Percentiles rank a stretch among this genome's conserved stretches.
These are phyloP conservation scores for Perca schrenkii DNA, from an alignment of 2,113 vertebrate species.

Conservation along the genomic window DNA sequence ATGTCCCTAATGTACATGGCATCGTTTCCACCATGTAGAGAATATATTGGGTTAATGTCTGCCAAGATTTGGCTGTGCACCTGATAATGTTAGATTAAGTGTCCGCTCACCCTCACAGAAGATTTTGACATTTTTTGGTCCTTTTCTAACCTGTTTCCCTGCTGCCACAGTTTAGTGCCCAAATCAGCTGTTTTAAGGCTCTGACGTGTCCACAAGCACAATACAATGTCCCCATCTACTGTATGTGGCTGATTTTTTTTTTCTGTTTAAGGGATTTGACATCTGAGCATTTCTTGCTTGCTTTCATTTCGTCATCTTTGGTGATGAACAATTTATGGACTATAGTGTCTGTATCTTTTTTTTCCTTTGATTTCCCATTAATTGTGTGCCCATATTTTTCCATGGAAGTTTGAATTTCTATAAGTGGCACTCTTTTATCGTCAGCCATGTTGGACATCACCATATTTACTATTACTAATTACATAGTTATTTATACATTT, in stretches of 20 bases:
- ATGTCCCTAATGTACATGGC: background rate
- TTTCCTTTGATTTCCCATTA: background rate
- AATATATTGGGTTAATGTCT: background rate
- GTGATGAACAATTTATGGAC: background rate
- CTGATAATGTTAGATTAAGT: background rate
- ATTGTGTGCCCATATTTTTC: background rate
- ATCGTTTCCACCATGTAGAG: background rate
- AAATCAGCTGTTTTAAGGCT: conserved; percentile 42
- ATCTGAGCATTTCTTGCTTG: background rate
- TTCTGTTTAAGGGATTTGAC: background rate
- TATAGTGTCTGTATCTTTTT: background rate
- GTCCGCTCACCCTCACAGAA: background rate
- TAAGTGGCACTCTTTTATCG: background rate
- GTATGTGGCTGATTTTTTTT: background rate
- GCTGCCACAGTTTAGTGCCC: conserved; percentile 15
- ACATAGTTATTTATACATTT: background rate
- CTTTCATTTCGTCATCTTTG: background rate
- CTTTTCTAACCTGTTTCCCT: conserved; percentile 6
- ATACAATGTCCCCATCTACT: background rate
- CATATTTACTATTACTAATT: background rate
- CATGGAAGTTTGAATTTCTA: background rate
- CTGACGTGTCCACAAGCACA: background rate
- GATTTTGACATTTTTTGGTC: background rate
- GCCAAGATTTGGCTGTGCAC: conserved; percentile 2
- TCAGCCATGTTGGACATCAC: background rate